Conservation (phyloP, 2,888 invertebrate species). For the Agrotis segetum region DNA sequence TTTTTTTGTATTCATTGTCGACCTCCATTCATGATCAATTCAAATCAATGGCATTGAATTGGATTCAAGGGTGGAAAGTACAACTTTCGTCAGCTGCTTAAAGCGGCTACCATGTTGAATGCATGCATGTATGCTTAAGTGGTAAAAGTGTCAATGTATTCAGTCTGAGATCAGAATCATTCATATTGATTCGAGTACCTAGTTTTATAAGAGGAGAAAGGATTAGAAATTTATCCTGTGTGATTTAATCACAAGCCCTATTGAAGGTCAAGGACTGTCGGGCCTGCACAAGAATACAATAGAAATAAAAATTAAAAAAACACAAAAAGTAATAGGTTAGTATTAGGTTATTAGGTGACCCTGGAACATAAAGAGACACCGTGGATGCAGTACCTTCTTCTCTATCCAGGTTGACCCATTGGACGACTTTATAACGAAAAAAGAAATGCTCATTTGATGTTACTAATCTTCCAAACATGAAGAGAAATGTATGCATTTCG, state of each 20-base stretch:
- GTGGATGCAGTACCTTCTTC: too few relatives aligned
- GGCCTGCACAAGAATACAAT: too few relatives aligned
- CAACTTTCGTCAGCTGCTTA: constrained; percentile 25
- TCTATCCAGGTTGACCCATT: too few relatives aligned
- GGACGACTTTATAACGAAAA: too few relatives aligned
- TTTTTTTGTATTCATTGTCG: constrained; percentile 11
- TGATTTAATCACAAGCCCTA: neutral
- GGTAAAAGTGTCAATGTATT: constrained; percentile 41
- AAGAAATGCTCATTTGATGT: too few relatives aligned
- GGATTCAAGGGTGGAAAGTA: constrained; percentile 47
- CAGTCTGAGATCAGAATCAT: constrained; percentile 36
- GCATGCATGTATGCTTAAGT: constrained; percentile 31
- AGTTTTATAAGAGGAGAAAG: constrained; percentile 16
- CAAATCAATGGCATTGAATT: constrained; percentile 30
- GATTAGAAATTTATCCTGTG: neutral
- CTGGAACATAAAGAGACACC: too few relatives aligned
- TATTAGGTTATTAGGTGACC: too few relatives aligned
- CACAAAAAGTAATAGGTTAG: too few relatives aligned
- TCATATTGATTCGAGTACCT: constrained; percentile 39
- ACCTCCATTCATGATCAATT: constrained; percentile 31
- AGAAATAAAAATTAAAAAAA: too few relatives aligned
- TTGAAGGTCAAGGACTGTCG: neutral
- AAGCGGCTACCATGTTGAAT: constrained; percentile 16
- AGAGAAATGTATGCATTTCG: too few relatives aligned
- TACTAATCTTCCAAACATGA: too few relatives aligned